These are phyloP conservation scores for Sphinx pinastri DNA, from an alignment of 2,888 invertebrate genomes.

Conservation along the genomic window DNA sequence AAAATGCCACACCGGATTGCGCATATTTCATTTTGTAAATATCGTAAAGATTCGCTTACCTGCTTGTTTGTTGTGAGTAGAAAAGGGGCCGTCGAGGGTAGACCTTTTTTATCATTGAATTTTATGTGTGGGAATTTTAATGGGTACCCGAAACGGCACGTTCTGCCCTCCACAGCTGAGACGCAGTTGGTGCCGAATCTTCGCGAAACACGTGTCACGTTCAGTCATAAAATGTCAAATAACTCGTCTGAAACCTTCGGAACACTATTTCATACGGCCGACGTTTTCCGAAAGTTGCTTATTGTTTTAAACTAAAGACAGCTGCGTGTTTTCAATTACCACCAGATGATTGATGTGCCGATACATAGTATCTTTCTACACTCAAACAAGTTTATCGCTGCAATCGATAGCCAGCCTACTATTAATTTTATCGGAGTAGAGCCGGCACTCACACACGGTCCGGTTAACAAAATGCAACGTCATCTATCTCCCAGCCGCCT, in stretches of 20 bases:
- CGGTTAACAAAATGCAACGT: conserved; percentile 67
- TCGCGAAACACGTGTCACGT: conserved; percentile 72
- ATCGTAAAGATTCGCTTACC: conserved; percentile 81
- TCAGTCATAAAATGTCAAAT: conserved; percentile 57
- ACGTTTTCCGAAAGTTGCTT: conserved; percentile 40
- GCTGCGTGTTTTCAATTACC: conserved; percentile 75
- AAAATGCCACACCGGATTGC: conserved; percentile 66
- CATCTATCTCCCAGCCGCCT: conserved; percentile 69
- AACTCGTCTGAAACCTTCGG: conserved; percentile 37
- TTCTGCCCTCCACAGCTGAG: conserved; percentile 77
- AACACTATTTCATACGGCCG: conserved; percentile 29
- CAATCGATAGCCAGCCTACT: conserved; percentile 69
- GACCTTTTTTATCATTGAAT: conserved; percentile 76
- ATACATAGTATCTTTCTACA: conserved; percentile 62
- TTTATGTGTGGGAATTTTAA: conserved; percentile 83
- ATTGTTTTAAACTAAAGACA: conserved; percentile 63
- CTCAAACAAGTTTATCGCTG: conserved; percentile 73
- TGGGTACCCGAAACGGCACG: conserved; percentile 78
- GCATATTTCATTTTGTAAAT: conserved; percentile 74
- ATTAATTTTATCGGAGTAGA: conserved; percentile 72
- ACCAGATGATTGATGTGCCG: conserved; percentile 69
- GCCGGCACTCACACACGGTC: conserved; percentile 53
- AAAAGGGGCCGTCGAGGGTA: conserved; percentile 70
- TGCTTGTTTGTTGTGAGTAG: conserved; percentile 81
- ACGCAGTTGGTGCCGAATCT: conserved; percentile 69